Conservation (phyloP, 2,888 invertebrate genomes). For the Rotaria magnacalcarata region DNA sequence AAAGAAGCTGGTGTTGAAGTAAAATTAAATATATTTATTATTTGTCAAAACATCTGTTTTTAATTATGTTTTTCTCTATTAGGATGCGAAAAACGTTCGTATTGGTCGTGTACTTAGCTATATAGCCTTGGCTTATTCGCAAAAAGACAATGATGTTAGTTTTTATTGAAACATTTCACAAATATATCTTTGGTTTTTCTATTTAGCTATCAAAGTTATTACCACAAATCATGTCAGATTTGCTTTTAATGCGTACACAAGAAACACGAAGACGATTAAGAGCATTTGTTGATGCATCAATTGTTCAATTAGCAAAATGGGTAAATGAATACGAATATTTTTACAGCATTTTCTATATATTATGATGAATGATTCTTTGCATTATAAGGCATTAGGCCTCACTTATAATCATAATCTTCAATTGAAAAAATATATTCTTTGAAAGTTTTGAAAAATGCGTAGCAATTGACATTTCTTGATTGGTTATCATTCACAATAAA, state of each 20-base stretch:
- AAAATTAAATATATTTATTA: background rate
- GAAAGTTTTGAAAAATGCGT: no score
- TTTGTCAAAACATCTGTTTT: no score
- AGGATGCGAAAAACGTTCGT: constrained; percentile 18
- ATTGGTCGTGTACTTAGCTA: constrained; percentile 11
- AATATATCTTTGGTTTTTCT: background rate
- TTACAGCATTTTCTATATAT: no score
- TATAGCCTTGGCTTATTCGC: constrained; percentile 11
- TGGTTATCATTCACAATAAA: no score
- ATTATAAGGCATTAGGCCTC: no score
- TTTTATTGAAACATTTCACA: background rate
- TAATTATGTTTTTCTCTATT: background rate
- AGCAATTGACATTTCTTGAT: no score
- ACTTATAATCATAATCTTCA: no score
- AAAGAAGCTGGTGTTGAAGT: constrained; percentile 20
- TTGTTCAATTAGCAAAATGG: constrained; percentile 33
- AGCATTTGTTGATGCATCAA: constrained; percentile 15
- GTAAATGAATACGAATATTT: background rate
- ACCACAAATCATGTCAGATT: background rate
- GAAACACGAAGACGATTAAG: background rate
- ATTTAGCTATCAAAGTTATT: background rate
- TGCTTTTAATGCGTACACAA: constrained; percentile 24
- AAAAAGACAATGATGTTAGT: constrained; percentile 25
- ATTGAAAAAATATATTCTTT: no score
- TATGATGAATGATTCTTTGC: no score